Evolutionary conservation across 2,113 vertebrate genomes (phyloP).

Genomic region (Caloenas nicobarica): DNA sequence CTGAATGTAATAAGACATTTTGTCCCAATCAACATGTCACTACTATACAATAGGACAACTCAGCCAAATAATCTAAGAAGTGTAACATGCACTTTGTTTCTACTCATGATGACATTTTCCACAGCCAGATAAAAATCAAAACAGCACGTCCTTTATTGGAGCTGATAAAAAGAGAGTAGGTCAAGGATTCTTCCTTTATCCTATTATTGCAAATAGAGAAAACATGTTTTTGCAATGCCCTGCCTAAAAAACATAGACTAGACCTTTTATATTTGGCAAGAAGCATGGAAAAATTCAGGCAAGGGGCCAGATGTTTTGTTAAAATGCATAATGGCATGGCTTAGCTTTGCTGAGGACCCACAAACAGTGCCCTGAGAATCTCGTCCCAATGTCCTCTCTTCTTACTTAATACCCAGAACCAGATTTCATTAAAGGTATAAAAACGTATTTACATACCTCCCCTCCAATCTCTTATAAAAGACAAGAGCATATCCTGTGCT

Average conservation of each 20-base stretch:
- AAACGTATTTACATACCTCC: fast-evolving
- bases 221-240: slow-evolving; percentile 27
- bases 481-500: not conserved
- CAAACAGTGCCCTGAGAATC: not conserved
- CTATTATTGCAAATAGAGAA: slow-evolving; percentile 30
- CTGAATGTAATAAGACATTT: slow-evolving; percentile 16
- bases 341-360: not conserved
- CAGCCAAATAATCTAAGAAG: slow-evolving; percentile 35
- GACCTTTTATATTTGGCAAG: slow-evolving; percentile 55
- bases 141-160: not conserved
- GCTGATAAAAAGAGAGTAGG: not conserved
- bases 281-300: slow-evolving; percentile 50
- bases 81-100: slow-evolving; percentile 39
- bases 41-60: slow-evolving; percentile 16
- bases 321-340: not conserved
- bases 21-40: slow-evolving; percentile 41
- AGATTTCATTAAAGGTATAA: not conserved
- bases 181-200: slow-evolving; percentile 54
- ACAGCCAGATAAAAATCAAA: slow-evolving; percentile 48
- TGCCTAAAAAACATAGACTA: slow-evolving; percentile 18
- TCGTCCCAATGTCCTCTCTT: not conserved
- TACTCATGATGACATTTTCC: slow-evolving; percentile 29
- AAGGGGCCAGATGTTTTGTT: slow-evolving; percentile 27
- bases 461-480: not conserved
- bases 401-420: not conserved